phyloP scores from a whole-genome alignment of 1,140 invertebrate genomes.

The Pseudoatta argentina region DNA sequence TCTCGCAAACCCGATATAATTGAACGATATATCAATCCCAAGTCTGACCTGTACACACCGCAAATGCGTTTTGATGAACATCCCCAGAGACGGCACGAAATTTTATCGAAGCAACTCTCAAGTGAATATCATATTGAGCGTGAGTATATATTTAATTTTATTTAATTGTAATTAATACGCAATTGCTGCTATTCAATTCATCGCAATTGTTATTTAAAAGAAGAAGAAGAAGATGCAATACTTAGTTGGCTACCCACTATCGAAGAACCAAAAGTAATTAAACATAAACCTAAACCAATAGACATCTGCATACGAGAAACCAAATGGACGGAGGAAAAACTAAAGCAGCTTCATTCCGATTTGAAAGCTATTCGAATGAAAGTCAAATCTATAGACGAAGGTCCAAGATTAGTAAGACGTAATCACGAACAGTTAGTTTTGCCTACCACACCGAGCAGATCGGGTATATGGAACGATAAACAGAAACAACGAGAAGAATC shows the following conservation, averaged over 20 bases:
- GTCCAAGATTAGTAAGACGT: conserved; percentile 67
- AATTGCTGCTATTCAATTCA: background rate
- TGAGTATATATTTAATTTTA: conserved; percentile 35
- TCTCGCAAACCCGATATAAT: conserved; percentile 83
- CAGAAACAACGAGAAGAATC: conserved; percentile 87
- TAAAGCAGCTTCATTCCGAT: conserved; percentile 87
- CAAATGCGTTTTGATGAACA: conserved; percentile 84
- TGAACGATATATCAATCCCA: conserved; percentile 83
- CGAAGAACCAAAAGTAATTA: conserved; percentile 73
- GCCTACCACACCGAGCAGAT: conserved; percentile 86
- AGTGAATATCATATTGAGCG: conserved; percentile 41
- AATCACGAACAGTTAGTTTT: conserved; percentile 82
- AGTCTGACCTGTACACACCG: conserved; percentile 86
- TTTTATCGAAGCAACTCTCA: conserved; percentile 55
- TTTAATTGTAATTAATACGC: conserved; percentile 5
- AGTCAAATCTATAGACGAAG: conserved; percentile 36
- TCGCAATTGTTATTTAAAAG: conserved; percentile 68
- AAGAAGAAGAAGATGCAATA: conserved; percentile 73
- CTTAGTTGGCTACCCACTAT: conserved; percentile 78
- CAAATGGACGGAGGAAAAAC: conserved; percentile 88
- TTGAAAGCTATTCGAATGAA: conserved; percentile 82
- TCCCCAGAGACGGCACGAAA: conserved; percentile 77
- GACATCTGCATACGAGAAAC: conserved; percentile 87
- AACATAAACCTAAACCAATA: conserved; percentile 72
- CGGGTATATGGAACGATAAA: conserved; percentile 71